Conservation (phyloP, 2,113 vertebrate species). For the Rhodinocichla rosea region DNA sequence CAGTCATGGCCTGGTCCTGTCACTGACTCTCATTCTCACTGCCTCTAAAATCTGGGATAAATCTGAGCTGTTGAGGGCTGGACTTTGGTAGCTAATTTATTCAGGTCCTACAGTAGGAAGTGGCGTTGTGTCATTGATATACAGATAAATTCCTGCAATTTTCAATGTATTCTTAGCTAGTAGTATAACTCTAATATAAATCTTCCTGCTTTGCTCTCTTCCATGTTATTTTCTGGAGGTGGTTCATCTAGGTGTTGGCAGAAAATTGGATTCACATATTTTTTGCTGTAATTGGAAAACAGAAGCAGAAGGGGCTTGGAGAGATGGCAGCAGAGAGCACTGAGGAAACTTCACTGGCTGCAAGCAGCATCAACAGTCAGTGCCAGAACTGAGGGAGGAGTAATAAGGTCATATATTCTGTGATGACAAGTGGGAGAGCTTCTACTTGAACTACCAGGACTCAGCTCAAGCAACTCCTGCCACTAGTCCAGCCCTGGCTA, state of each 20-base stretch:
- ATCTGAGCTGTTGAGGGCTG: constrained; percentile 6
- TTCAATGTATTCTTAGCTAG: not conserved
- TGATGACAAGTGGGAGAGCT: constrained; percentile 57
- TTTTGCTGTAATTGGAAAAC: constrained; percentile 1
- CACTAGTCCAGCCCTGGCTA: not conserved
- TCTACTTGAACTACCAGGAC: constrained; percentile 47
- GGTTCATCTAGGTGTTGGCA: not conserved
- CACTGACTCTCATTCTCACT: not conserved
- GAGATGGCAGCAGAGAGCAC: not conserved
- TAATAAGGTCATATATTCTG: constrained; percentile 51
- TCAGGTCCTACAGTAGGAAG: not conserved
- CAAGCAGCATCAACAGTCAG: not conserved
- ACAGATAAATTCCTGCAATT: not conserved
- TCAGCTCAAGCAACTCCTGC: not conserved
- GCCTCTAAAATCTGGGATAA: not conserved
- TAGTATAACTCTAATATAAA: not conserved
- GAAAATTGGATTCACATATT: not conserved
- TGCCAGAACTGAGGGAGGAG: constrained; percentile 43
- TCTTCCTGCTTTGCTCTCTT: not conserved
- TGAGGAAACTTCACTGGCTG: constrained; percentile 43
- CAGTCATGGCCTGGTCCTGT: not conserved
- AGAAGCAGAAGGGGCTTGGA: constrained; percentile 25
- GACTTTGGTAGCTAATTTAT: not conserved
- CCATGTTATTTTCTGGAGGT: not conserved
- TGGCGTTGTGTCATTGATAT: not conserved